Base-by-base conservation (phyloP, 30 jellyfish, hydroid and myxozoan genomes). In the Catostylus mosaicus region DNA sequence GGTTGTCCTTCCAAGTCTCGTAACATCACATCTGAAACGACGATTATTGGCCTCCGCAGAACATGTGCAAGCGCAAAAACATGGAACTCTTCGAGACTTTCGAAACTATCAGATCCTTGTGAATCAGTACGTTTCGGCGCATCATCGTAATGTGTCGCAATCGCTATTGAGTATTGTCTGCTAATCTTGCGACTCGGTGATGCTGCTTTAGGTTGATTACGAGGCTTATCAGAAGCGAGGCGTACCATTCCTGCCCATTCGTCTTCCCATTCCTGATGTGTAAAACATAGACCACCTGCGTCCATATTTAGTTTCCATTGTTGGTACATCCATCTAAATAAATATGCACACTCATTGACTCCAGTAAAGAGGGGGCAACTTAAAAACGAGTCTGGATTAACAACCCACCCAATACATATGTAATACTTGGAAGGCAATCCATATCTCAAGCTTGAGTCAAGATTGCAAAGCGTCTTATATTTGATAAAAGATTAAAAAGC, bases 51-150 rank as follows among this genome's bases (percentile, higher is more conserved):
- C 27, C 98, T 88, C 5, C 92, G 75, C 68, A 92, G 77, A 1
- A 92, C 86, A 48, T 92, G 91, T 8, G 98, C 96, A 26, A 92
- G 86, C 5, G 87, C 89, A 65, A 85, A 87, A 37, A 92, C 96
- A 47, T 92, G 98, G 70, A 92, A 78, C 57, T 92, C 89, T 50
- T 92, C 98, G 61, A 92, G 70, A 51, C 98, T 92, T 67, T 92
- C 98, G 38, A 92, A 82, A 52, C 95, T 83, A 27, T 80, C 90
- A 4, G 83, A 40, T 8, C 73, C 84, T 19, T 45, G 79, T 0
- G 75, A 57, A n/a, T 77, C 79, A 16, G 91, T 47, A 61, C 84
- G 70, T 31, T 66, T 46, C 26, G 33, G 50, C 5, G 38, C 26
- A 40, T 67, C 57, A 12, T 48, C 78, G 40, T 29, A 59, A 20